Evolutionary conservation across 2,888 invertebrate species (phyloP).

Genomic region (Drosophila tanythrix): DNA sequence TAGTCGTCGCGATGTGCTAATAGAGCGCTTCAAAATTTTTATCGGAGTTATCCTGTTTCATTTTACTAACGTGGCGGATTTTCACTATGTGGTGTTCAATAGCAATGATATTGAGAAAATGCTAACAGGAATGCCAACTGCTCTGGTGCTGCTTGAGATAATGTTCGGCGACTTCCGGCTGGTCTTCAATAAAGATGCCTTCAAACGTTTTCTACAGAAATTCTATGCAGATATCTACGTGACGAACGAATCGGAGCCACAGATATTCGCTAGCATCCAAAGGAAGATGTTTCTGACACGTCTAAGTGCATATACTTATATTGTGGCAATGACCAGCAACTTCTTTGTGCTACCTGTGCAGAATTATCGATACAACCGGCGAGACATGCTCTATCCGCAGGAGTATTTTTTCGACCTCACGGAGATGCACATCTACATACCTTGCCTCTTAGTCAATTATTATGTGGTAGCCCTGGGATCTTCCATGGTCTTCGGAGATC

Average conservation of each 20-base stretch:
- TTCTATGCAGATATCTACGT: constrained; percentile 76
- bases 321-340: constrained; percentile 64
- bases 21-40: constrained; percentile 54
- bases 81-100: constrained; percentile 64
- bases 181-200: constrained; percentile 57
- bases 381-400: constrained; percentile 73
- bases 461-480: constrained; percentile 71
- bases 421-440: constrained; percentile 51
- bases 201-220: constrained; percentile 65
- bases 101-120: constrained; percentile 66
- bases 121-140: constrained; percentile 73
- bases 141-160: constrained; percentile 67
- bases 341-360: constrained; percentile 61
- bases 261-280: constrained; percentile 57
- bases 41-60: constrained; percentile 59
- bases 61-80: constrained; percentile 69
- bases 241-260: constrained; percentile 42
- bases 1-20: constrained; percentile 13
- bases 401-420: constrained; percentile 71
- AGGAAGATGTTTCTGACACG: constrained; percentile 64
- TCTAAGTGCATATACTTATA: constrained; percentile 65
- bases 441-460: constrained; percentile 57
- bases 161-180: constrained; percentile 70
- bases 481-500: constrained; percentile 70
- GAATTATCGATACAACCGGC: constrained; percentile 57